These are phyloP conservation scores for Leptarthrus brevirostris DNA, from an alignment of 2,888 invertebrate genomes.

Conservation along the genomic window DNA sequence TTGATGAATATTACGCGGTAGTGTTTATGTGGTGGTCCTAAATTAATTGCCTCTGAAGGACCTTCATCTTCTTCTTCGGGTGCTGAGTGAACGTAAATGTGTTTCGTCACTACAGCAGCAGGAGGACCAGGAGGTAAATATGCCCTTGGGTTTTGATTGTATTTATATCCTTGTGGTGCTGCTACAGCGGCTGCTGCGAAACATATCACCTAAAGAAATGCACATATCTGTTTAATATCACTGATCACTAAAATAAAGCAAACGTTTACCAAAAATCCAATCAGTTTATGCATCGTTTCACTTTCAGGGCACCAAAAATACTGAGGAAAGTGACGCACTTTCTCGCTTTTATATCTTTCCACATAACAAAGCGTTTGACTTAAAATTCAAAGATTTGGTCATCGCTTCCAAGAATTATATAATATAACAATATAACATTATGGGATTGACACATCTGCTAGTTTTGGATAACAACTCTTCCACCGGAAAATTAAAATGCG, in stretches of 20 bases:
- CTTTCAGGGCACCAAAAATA: conserved; percentile 22
- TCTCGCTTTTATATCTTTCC: conserved; percentile 25
- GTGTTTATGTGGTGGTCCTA: conserved; percentile 49
- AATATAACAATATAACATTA: conserved; percentile 1
- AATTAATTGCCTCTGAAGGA: conserved; percentile 42
- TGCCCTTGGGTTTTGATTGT: conserved; percentile 51
- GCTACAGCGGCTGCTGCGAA: conserved; percentile 59
- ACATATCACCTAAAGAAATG: conserved; percentile 58
- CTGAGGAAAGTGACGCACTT: conserved; percentile 3
- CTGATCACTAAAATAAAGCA: not conserved
- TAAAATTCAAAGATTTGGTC: conserved; percentile 38
- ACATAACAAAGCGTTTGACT: not conserved
- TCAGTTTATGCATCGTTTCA: conserved; percentile 16
- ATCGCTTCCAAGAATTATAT: conserved; percentile 18
- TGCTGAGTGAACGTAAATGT: conserved; percentile 55
- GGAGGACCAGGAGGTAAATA: conserved; percentile 34
- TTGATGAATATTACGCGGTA: conserved; percentile 48
- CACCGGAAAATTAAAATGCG: conserved; percentile 28
- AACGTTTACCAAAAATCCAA: conserved; percentile 8
- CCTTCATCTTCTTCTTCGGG: conserved; percentile 54
- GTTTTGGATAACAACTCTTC: not conserved
- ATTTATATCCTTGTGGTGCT: conserved; percentile 64
- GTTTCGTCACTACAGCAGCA: conserved; percentile 53
- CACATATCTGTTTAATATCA: not conserved
- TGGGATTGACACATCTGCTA: not conserved